phyloP scores from a whole-genome alignment of 2,888 invertebrate genomes.

The Brenthis hecate region DNA sequence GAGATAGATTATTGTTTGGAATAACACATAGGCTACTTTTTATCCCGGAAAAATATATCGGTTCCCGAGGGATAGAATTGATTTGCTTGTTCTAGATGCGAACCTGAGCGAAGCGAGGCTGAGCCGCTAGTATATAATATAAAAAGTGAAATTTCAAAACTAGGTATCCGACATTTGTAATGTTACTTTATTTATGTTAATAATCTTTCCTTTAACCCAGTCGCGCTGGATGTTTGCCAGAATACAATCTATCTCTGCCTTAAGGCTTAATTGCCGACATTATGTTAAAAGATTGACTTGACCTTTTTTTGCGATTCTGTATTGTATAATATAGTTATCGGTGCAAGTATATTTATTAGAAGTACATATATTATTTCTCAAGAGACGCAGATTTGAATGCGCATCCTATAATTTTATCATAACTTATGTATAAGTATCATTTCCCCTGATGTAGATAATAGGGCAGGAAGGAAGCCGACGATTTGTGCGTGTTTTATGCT shows the following conservation, averaged over 20 bases:
- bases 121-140: neutral
- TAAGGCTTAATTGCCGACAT: neutral
- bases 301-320: no score
- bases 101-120: neutral
- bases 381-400: neutral
- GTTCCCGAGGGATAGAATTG: no score
- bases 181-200: conserved; percentile 1
- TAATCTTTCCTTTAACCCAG: conserved; percentile 5
- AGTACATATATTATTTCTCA: no score
- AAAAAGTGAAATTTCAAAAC: neutral
- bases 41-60: no score
- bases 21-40: neutral
- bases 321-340: no score
- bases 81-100: no score
- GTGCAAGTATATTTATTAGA: no score
- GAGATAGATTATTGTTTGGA: no score
- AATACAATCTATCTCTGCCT: conserved; percentile 9
- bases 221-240: conserved; percentile 10
- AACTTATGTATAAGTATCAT: neutral
- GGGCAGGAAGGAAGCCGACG: neutral
- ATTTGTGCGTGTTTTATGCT: neutral
- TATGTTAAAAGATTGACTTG: no score
- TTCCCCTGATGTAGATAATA: conserved; percentile 5
- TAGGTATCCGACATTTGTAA: neutral
- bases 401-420: neutral